Evolutionary conservation across 2,888 invertebrate genomes (phyloP).

Genomic region (Pristionchus exspectatus): DNA sequence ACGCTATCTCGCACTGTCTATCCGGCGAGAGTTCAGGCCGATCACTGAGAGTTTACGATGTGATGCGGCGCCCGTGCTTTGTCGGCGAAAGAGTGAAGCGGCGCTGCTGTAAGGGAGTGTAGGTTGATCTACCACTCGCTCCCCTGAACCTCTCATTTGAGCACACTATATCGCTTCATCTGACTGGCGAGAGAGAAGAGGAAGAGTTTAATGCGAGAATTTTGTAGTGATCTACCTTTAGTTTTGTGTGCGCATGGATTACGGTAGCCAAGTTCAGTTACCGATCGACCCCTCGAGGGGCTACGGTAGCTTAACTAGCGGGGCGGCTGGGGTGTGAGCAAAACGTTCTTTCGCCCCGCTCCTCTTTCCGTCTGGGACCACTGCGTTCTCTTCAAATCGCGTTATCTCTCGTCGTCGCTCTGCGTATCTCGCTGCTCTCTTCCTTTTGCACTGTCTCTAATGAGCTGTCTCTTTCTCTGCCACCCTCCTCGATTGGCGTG

Average conservation of each 20-base stretch:
- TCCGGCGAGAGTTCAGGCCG: not conserved
- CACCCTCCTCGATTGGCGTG: not conserved
- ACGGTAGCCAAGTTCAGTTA: not conserved
- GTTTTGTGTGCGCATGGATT: not conserved
- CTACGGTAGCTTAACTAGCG: conserved; percentile 20
- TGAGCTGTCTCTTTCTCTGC: conserved; percentile 30
- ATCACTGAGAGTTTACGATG: not conserved
- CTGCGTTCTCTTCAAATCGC: not conserved
- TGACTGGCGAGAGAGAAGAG: not conserved
- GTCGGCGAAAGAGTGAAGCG: not conserved
- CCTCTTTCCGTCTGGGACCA: not conserved
- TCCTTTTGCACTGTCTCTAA: not conserved
- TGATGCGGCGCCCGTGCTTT: not conserved
- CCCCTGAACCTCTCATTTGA: not conserved
- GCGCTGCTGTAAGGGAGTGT: not conserved
- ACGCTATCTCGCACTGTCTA: not conserved
- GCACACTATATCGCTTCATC: not conserved
- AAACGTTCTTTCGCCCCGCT: not conserved
- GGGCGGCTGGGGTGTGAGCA: not conserved
- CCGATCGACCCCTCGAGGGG: not conserved
- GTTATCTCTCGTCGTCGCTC: not conserved
- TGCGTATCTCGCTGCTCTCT: conserved; percentile 28
- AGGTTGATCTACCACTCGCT: not conserved
- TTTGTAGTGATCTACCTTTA: not conserved
- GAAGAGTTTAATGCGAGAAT: not conserved